Evolutionary conservation across 1,140 invertebrate genomes (phyloP), one percentile per base, ranked within the genome.

Genomic region (Caenorhabditis remanei): DNA sequence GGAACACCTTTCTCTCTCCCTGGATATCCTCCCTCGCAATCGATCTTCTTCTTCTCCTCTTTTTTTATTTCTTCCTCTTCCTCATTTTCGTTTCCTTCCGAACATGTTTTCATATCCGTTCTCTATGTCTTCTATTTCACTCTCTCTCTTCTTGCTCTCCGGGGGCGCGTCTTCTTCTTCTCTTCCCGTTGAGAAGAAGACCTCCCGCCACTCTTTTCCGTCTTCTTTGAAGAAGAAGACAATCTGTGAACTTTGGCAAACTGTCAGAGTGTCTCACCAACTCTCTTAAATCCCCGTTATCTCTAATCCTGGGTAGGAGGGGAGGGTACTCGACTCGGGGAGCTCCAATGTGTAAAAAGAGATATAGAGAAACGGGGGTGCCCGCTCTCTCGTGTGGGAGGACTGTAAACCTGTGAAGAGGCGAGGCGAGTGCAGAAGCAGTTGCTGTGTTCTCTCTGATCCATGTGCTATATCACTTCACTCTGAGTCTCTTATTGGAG

Each of bases 201-300:
- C 71, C 71, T 79, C 71, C 71, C 71, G 71, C 71, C 71, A 79
- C 46, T 50, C 46, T 79, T 79, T 46, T 79, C 53, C 53, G 71
- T 32, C 32, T 32, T 32, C 32, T 32, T 32, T 32, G 32, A 32
- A 32, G 32, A 32, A 79, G 53, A 46, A 50, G 71, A 79, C 71
- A 79, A 79, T 79, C 71, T 79, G 71, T 79, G 71, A 79, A 79
- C 71, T 79, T 79, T 79, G 43, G 71, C 71, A 79, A 79, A 79
- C 71, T 79, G 71, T 79, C 71, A 79, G n/a, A 48, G 71, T 79
- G 71, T 24, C 71, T 79, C 24, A n/a, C 32, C 32, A 9, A 32
- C 71, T 50, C 71, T 79, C 46, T 50, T n/a, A n/a, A 24, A 46
- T 50, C 13, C 14, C 46, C n/a, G 19, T 24, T 6, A 40, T 50